phyloP scores from a whole-genome alignment of 1,140 invertebrate genomes.

The Ceratosolen fusciceps region DNA sequence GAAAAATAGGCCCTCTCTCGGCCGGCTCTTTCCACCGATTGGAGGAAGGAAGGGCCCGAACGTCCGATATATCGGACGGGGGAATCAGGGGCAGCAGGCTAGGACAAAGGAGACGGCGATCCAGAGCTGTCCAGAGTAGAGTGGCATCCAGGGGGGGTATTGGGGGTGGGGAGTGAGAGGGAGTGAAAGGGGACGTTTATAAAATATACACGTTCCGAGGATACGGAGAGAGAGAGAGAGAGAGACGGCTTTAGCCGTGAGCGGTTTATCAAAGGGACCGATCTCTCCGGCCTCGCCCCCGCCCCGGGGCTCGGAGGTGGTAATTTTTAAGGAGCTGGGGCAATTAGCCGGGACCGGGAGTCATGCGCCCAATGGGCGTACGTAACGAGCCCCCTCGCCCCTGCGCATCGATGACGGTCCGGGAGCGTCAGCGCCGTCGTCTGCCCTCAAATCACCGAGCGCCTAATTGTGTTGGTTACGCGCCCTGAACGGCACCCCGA shows the following conservation, averaged over 20 bases:
- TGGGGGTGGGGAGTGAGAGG: not conserved
- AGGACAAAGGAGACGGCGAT: not conserved
- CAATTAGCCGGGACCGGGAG: constrained; percentile 3
- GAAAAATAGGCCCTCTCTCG: not conserved
- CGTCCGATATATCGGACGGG: not conserved
- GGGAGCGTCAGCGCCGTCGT: constrained; percentile 28
- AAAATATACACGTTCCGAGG: constrained; percentile 3
- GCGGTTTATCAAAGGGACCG: not conserved
- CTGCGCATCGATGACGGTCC: constrained; percentile 59
- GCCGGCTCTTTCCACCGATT: too few species aligned
- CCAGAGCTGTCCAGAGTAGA: not conserved
- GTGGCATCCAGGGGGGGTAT: too few species aligned
- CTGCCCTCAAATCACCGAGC: constrained; percentile 67
- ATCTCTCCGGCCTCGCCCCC: not conserved
- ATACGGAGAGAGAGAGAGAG: not conserved
- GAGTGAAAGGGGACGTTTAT: not conserved
- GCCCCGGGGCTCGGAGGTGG: not conserved
- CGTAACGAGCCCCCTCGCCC: not conserved
- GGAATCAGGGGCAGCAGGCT: not conserved
- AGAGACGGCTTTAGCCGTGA: not conserved
- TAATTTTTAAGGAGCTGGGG: not conserved
- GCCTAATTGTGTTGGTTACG: constrained; percentile 67
- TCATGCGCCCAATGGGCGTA: not conserved
- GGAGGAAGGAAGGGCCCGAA: not conserved
- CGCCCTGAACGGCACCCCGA: too few species aligned